These are phyloP conservation scores for Oophaga pumilio DNA, from an alignment of 2,113 vertebrate genomes.

Conservation along the genomic window DNA sequence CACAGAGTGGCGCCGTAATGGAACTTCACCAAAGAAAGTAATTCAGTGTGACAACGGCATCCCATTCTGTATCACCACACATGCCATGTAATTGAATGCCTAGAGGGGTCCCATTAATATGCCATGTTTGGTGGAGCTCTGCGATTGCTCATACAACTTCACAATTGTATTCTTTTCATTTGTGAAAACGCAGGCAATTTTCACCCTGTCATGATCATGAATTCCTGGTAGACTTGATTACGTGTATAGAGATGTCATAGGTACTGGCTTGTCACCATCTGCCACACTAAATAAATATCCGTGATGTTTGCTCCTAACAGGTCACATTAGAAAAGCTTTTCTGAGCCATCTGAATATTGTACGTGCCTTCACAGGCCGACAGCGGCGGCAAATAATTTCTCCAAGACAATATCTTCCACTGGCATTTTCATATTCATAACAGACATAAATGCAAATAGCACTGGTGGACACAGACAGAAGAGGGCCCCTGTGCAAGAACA, in stretches of 20 bases:
- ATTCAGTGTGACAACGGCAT: conserved; percentile 66
- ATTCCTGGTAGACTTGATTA: conserved; percentile 61
- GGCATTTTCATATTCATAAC: neutral
- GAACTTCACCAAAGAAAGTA: conserved; percentile 62
- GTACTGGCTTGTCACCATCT: conserved; percentile 65
- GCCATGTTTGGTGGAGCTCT: conserved; percentile 61
- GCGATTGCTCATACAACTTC: conserved; percentile 58
- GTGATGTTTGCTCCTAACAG: conserved; percentile 56
- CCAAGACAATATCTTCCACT: neutral
- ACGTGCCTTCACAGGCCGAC: neutral
- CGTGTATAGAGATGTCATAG: conserved; percentile 66
- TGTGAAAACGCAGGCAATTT: conserved; percentile 60
- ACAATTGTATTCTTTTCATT: conserved; percentile 55
- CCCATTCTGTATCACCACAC: conserved; percentile 62
- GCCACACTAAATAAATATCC: conserved; percentile 64
- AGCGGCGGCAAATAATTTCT: neutral
- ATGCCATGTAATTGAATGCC: conserved; percentile 57
- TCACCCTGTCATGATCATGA: conserved; percentile 62
- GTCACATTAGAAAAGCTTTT: conserved; percentile 61
- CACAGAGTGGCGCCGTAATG: conserved; percentile 64
- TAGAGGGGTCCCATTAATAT: conserved; percentile 65
- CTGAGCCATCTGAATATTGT: conserved; percentile 57
- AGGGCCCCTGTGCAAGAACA: too few relatives aligned
- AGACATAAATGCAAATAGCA: too few relatives aligned
- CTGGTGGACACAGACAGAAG: too few relatives aligned